Percentiles rank a stretch among this genome's conserved stretches.
Conservation (phyloP, 2,888 invertebrate genomes). For the Meteorus colon region DNA sequence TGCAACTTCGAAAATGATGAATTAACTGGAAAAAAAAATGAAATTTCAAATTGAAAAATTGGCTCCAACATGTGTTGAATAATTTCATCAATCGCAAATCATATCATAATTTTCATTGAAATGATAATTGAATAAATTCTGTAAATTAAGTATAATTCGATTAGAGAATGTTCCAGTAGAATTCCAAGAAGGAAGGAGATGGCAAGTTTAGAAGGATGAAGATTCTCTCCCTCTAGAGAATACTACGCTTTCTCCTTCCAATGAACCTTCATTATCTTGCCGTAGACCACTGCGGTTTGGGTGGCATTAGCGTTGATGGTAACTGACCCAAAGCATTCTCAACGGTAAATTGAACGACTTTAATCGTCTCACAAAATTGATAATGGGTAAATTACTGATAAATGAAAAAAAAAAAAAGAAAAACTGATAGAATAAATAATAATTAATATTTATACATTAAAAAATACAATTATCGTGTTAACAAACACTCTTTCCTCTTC, state of each 20-base stretch:
- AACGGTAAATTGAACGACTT: slow-evolving; percentile 69
- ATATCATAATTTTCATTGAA: too few species aligned
- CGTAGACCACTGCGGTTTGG: slow-evolving; percentile 61
- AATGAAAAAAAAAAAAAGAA: neutral
- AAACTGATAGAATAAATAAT: neutral
- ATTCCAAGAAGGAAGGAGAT: slow-evolving; percentile 42
- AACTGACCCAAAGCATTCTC: slow-evolving; percentile 67
- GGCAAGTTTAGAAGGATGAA: slow-evolving; percentile 36
- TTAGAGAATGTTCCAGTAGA: slow-evolving; percentile 64
- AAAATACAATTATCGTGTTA: neutral
- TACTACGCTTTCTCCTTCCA: slow-evolving; percentile 48
- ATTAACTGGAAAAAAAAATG: too few species aligned
- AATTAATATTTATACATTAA: neutral
- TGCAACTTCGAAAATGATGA: too few species aligned
- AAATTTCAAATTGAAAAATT: too few species aligned
- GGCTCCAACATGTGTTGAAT: too few species aligned
- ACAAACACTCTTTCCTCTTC: neutral
- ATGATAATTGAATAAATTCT: neutral
- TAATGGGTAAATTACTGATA: slow-evolving; percentile 50
- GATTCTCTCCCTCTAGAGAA: slow-evolving; percentile 43
- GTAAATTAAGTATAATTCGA: slow-evolving; percentile 60
- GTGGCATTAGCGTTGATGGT: slow-evolving; percentile 67
- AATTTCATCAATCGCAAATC: too few species aligned
- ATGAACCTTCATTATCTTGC: slow-evolving; percentile 72
- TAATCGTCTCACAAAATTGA: slow-evolving; percentile 66